Evolutionary conservation across 1,140 invertebrate genomes (phyloP), one percentile per base, ranked within the genome.

Genomic region (Gryllus bimaculatus): DNA sequence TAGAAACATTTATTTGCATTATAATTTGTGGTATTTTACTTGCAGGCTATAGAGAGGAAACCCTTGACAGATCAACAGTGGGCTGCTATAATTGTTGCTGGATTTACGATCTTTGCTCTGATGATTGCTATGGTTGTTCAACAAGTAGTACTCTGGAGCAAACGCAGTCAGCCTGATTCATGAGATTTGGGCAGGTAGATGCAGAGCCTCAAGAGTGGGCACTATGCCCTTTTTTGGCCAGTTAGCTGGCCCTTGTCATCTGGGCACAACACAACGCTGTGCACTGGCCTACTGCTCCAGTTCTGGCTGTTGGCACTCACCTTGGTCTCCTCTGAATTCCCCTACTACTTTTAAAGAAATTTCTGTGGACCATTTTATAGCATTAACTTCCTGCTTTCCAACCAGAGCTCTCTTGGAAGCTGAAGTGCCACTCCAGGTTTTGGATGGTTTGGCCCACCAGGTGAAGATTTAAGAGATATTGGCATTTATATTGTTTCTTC

Each of bases 31-130:
- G 73, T 73, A 73, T 73, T 80, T 77, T 48, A 81, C 18, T 81
- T 81, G 47, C 81, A 84, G 81, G 78, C 82, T 7, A 80, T 83
- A 8, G 85, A 87, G 79, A 85, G 86, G 78, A 87, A 86, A 82
- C 87, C 86, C 78, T 84, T 92, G 83, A 89, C 89, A 47, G 90
- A 92, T 83, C 89, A 90, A 80, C 90, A 93, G 82, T 88, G 88
- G 84, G 91, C 91, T 78, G 85, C 90, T 79, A 86, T 93, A 75
- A 88, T 92, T 82, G 85, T 93, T 48, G 84, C 87, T 77, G 87
- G 86, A 66, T 90, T 93, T 84, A 87, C 89, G 66, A 78, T 92
- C 80, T 83, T 92, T 81, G 91, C 91, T 79, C 87, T 93, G 81
- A 81, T 91, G 78, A 87, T 92, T 81, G 91, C 92, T 73, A 87